Evolutionary conservation across 2,113 vertebrate species (phyloP).

Genomic region (Andinoacara biseriatus): DNA sequence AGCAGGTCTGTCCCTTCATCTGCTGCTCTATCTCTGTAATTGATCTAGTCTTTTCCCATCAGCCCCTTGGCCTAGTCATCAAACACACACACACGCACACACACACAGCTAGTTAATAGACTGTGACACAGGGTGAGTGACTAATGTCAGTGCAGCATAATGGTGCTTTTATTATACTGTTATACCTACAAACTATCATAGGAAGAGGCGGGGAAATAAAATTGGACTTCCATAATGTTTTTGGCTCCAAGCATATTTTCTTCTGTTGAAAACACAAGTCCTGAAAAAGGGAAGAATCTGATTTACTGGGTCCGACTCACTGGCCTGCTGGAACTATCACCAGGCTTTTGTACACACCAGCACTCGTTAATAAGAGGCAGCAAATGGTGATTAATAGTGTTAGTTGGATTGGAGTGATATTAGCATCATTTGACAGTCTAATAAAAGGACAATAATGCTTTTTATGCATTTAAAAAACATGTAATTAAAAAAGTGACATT

Average conservation of each 20-base stretch:
- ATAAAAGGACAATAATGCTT: no score
- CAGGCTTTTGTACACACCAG: background rate
- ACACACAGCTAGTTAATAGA: conserved; percentile 18
- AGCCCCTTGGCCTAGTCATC: conserved; percentile 36
- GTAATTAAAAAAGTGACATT: no score
- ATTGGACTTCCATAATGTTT: background rate
- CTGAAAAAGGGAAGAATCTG: background rate
- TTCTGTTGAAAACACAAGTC: background rate
- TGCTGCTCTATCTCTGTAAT: conserved; percentile 57
- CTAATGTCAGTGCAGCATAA: conserved; percentile 4
- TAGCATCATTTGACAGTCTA: no score
- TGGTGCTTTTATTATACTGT: conserved; percentile 29
- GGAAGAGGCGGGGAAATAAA: background rate
- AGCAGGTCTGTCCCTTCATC: conserved; percentile 55
- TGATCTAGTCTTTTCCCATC: conserved; percentile 64
- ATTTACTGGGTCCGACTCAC: background rate
- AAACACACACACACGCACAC: background rate
- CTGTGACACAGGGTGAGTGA: conserved; percentile 11
- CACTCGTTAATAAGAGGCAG: no score
- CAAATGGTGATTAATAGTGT: no score
- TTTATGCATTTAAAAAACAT: background rate
- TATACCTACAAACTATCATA: background rate
- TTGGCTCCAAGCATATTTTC: background rate
- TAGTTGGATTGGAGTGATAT: no score
- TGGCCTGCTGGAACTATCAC: background rate